Conservation (phyloP, 2,113 vertebrate genomes). For the Eclectus roratus region DNA sequence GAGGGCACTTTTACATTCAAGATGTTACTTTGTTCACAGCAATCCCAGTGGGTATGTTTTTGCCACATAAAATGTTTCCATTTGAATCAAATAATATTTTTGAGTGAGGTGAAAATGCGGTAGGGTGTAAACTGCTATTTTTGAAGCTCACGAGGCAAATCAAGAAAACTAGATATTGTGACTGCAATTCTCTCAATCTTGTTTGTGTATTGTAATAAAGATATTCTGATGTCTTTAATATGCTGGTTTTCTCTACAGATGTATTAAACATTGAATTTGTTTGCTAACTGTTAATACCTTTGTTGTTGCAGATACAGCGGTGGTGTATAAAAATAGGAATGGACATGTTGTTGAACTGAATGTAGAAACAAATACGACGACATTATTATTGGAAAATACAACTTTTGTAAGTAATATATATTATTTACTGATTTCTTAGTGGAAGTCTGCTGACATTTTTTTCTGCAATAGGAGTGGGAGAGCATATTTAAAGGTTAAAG, state of each 20-base stretch:
- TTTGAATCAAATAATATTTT: background rate
- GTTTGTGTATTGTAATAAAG: background rate
- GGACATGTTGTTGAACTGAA: constrained; percentile 94
- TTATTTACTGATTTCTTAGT: background rate
- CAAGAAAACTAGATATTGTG: background rate
- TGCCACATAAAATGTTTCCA: background rate
- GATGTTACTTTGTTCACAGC: background rate
- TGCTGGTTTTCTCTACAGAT: background rate
- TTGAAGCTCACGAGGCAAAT: background rate
- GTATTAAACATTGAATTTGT: constrained; percentile 2
- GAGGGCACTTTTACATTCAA: background rate
- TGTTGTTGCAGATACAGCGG: constrained; percentile 86
- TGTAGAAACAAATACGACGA: constrained; percentile 87
- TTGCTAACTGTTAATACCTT: constrained; percentile 63
- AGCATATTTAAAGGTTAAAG: background rate
- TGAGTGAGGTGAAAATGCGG: background rate
- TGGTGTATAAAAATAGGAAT: constrained; percentile 91
- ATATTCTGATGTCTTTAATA: background rate
- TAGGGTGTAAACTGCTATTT: background rate
- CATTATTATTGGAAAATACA: constrained; percentile 87
- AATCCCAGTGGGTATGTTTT: background rate
- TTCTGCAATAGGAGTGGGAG: background rate
- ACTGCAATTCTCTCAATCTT: background rate
- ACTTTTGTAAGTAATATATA: constrained; percentile 88
- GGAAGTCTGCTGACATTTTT: background rate